phyloP scores from a whole-genome alignment of 2,888 invertebrate genomes.

The Tenthredo livida region DNA sequence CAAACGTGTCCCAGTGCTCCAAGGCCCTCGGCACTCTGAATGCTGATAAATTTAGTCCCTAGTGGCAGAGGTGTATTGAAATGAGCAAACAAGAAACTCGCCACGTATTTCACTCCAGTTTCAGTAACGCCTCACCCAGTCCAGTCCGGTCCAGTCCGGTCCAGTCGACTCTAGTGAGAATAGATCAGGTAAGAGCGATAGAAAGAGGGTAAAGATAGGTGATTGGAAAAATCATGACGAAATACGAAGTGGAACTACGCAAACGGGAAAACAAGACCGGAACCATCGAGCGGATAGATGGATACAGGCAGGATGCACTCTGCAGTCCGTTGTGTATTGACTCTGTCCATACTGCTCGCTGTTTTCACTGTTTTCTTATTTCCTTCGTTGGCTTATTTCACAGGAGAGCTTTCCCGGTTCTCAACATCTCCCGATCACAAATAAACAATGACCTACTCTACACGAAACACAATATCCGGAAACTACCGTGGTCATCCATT shows the following conservation, averaged over 20 bases:
- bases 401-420: neutral
- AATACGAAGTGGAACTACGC: neutral
- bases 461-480: slow-evolving; percentile 15
- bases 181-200: neutral
- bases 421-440: neutral
- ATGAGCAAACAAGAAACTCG: slow-evolving; percentile 41
- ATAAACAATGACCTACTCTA: neutral
- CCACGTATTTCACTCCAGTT: slow-evolving; percentile 10
- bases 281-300: slow-evolving; percentile 11
- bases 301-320: slow-evolving; percentile 39
- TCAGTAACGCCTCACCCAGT: neutral
- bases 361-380: neutral
- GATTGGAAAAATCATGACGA: slow-evolving; percentile 40
- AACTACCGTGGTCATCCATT: neutral
- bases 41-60: slow-evolving; percentile 48
- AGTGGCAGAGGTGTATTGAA: slow-evolving; percentile 22
- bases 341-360: slow-evolving; percentile 30
- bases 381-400: slow-evolving; percentile 5
- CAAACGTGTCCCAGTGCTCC: slow-evolving; percentile 8
- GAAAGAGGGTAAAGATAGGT: neutral
- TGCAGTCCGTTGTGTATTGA: slow-evolving; percentile 22
- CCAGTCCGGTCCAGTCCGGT: neutral
- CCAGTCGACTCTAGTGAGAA: neutral
- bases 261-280: slow-evolving; percentile 20
- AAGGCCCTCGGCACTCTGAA: neutral